These are phyloP conservation scores for Mimachlamys varia DNA, from an alignment of 2,888 invertebrate species.

Conservation along the genomic window DNA sequence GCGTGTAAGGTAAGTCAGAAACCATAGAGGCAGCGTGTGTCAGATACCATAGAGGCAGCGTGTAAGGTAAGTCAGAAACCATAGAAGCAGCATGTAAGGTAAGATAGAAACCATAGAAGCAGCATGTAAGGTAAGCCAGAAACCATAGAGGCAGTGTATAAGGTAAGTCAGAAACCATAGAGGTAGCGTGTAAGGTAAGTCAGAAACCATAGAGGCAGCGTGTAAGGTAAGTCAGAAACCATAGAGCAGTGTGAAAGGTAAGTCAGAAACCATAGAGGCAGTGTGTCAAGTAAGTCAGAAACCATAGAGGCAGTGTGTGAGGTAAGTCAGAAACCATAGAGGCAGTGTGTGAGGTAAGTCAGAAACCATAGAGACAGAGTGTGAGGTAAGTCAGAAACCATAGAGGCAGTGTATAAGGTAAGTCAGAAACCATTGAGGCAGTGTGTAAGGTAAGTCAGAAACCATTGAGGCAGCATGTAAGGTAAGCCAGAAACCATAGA, in stretches of 20 bases:
- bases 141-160: constrained; percentile 98
- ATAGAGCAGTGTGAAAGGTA: no score
- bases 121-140: constrained; percentile 94
- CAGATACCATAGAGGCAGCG: constrained; percentile 98
- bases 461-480: constrained; percentile 99
- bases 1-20: constrained; percentile 92
- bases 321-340: constrained; percentile 93
- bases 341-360: constrained; percentile 95
- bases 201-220: constrained; percentile 96
- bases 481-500: constrained; percentile 84
- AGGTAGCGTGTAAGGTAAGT: constrained; percentile 97
- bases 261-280: constrained; percentile 98
- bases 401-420: constrained; percentile 99
- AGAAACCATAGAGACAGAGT: no score
- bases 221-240: constrained; percentile 89
- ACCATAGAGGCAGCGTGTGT: no score
- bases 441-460: no score
- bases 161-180: constrained; percentile 93
- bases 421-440: constrained; percentile 51
- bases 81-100: no score
- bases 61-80: constrained; percentile 89
- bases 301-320: constrained; percentile 99
- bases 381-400: no score
- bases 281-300: constrained; percentile 94
- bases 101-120: constrained; percentile 99